Evolutionary conservation across 92 coral and sea anemone genomes (phyloP).

Genomic region (Ricordea florida): DNA sequence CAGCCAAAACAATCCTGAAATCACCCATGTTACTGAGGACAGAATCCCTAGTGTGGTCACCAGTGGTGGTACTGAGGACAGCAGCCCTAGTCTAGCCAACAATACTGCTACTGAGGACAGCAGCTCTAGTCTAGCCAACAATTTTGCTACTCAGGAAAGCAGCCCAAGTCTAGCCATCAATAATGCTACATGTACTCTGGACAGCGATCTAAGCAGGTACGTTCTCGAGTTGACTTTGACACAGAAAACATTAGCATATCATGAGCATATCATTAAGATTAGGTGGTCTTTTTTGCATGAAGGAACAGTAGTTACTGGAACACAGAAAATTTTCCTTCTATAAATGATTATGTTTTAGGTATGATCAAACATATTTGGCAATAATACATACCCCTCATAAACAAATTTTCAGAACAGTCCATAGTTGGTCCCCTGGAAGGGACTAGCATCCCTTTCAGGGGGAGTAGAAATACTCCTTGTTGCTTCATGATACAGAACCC

Average conservation of each 20-base stretch:
- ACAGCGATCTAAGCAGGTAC: no score
- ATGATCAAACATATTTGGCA: slow-evolving; percentile 3
- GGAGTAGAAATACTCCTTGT: no score
- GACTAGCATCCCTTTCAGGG: no score
- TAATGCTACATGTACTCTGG: not conserved
- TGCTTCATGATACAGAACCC: no score
- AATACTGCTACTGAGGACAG: not conserved
- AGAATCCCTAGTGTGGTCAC: not conserved
- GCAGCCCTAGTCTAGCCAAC: slow-evolving; percentile 4
- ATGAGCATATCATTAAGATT: not conserved
- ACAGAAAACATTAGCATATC: no score
- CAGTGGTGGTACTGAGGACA: not conserved
- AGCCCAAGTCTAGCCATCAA: not conserved
- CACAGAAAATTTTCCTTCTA: not conserved
- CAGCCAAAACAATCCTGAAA: slow-evolving; percentile 4
- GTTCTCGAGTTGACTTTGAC: no score
- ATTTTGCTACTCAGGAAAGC: slow-evolving; percentile 1
- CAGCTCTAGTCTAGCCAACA: not conserved
- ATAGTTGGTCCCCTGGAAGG: no score
- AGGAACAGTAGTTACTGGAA: slow-evolving; percentile 2
- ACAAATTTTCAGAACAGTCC: slow-evolving; percentile 2
- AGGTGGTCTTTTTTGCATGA: not conserved
- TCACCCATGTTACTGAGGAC: slow-evolving; percentile 11
- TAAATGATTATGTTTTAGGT: not conserved
- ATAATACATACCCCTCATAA: slow-evolving; percentile 10